These are phyloP conservation scores for Nymphicus hollandicus DNA, from an alignment of 2,113 vertebrate species.

Conservation along the genomic window DNA sequence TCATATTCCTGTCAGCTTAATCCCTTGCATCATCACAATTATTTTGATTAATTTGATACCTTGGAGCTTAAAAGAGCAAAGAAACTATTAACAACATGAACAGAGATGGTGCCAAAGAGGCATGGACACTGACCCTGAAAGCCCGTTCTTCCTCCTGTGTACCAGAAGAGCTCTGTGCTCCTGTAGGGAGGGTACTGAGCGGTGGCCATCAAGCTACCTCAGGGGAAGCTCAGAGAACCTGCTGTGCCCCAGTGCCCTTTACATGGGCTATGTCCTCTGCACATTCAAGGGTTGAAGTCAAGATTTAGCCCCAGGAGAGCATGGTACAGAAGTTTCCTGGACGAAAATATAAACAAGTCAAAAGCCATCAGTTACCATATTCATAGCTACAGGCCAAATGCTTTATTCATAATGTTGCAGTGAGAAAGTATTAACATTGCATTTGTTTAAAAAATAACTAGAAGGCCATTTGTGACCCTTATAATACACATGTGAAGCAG, in stretches of 20 bases:
- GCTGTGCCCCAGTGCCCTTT: neutral
- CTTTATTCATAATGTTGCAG: constrained; percentile 66
- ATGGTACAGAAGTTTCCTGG: neutral
- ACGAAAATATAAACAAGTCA: neutral
- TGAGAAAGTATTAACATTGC: constrained; percentile 80
- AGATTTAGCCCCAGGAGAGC: neutral
- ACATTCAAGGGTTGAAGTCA: neutral
- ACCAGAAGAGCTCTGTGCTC: neutral
- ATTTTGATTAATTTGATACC: neutral
- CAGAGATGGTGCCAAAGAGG: neutral
- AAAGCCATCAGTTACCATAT: neutral
- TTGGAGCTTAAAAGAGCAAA: neutral
- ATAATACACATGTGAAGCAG: constrained; percentile 64
- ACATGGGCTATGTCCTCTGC: neutral
- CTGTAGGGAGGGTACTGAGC: fast-evolving
- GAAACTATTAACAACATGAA: neutral
- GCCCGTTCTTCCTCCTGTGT: fast-evolving
- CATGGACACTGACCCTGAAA: neutral
- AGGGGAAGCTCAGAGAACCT: neutral
- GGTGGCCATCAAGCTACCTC: fast-evolving
- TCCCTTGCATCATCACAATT: neutral
- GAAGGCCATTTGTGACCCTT: constrained; percentile 75
- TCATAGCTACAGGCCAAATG: constrained; percentile 57
- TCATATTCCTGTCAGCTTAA: neutral
- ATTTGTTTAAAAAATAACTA: constrained; percentile 88